These are phyloP conservation scores for Oscheius onirici DNA, from an alignment of 2,888 invertebrate species.

Conservation along the genomic window DNA sequence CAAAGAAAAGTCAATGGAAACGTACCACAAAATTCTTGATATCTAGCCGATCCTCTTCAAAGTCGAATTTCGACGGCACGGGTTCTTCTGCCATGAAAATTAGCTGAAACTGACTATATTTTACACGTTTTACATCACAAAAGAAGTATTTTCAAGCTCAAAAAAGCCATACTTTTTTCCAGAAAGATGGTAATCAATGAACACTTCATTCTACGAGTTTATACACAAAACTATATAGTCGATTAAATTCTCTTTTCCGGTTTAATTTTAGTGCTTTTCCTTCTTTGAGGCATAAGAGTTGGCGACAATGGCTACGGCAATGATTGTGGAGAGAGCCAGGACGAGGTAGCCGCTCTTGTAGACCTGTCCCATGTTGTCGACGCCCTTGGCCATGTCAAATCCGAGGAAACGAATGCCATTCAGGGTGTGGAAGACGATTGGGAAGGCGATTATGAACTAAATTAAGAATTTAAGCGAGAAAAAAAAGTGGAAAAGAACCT, in stretches of 20 bases:
- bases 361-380: conserved; percentile 56
- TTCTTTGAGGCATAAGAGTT: conserved; percentile 51
- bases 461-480: background rate
- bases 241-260: background rate
- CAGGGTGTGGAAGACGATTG: conserved; percentile 70
- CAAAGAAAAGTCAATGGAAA: background rate
- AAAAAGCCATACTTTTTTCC: background rate
- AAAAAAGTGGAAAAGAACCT: conserved; percentile 37
- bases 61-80: conserved; percentile 33
- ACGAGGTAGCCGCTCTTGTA: conserved; percentile 70
- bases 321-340: conserved; percentile 62
- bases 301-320: conserved; percentile 63
- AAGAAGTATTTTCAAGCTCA: background rate
- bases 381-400: conserved; percentile 69
- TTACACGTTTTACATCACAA: background rate
- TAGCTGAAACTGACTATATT: background rate
- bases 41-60: conserved; percentile 48
- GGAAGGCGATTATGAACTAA: conserved; percentile 69
- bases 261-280: conserved; percentile 38
- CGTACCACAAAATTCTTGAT: conserved; percentile 53
- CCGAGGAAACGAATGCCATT: conserved; percentile 71
- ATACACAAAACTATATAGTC: conserved; percentile 15
- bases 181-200: background rate
- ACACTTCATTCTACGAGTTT: conserved; percentile 16
- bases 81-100: background rate